phyloP scores from a whole-genome alignment of 2,888 invertebrate species.

The Drosophila lacicola region DNA sequence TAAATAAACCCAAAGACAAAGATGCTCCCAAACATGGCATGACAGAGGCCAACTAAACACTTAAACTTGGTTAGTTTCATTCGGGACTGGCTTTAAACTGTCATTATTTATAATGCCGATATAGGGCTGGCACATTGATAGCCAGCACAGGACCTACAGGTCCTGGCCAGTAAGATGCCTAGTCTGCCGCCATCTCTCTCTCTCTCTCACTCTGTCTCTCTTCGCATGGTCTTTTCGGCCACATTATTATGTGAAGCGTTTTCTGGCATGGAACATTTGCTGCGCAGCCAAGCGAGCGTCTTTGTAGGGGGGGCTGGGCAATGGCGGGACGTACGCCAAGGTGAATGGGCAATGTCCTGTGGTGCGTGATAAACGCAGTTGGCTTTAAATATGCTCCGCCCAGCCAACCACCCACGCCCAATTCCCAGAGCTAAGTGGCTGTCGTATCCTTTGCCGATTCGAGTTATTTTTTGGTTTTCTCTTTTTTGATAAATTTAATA shows the following conservation, averaged over 20 bases:
- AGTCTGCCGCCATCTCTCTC: no score
- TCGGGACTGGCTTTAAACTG: constrained; percentile 59
- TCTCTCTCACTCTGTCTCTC: no score
- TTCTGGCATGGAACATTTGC: constrained; percentile 69
- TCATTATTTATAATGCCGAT: constrained; percentile 63
- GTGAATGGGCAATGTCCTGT: constrained; percentile 74
- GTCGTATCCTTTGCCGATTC: constrained; percentile 16
- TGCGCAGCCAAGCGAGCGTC: constrained; percentile 64
- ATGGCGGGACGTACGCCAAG: constrained; percentile 34
- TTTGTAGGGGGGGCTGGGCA: constrained; percentile 13
- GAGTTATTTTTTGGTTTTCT: background rate
- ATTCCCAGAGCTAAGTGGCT: constrained; percentile 28
- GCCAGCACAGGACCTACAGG: constrained; percentile 11
- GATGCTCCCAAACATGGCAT: constrained; percentile 11
- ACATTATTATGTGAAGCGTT: constrained; percentile 51
- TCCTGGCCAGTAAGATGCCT: background rate
- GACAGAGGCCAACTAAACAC: constrained; percentile 39
- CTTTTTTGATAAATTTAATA: constrained; percentile 68
- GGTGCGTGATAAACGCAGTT: constrained; percentile 69
- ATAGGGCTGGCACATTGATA: constrained; percentile 50
- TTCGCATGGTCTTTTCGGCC: constrained; percentile 8
- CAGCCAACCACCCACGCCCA: background rate
- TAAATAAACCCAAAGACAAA: constrained; percentile 30
- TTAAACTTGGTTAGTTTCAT: constrained; percentile 40
- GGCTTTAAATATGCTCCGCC: constrained; percentile 61